phyloP scores from a whole-genome alignment of 2,797 vertebrate genomes.

The Lagodon rhomboides region DNA sequence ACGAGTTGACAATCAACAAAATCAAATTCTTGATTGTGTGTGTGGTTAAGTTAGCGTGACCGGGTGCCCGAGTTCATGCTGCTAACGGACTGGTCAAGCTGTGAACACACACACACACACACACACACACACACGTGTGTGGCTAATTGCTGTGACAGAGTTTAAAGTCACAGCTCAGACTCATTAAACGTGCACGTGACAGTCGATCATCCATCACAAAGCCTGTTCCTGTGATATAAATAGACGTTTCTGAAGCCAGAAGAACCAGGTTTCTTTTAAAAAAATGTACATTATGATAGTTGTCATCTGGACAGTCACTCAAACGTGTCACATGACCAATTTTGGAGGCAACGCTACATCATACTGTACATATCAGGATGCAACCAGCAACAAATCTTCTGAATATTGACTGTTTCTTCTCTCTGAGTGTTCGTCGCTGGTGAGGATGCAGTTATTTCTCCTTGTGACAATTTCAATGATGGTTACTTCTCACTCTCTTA shows the following conservation, averaged over 20 bases:
- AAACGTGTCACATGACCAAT: neutral
- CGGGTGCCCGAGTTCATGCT: neutral
- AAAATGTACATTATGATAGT: neutral
- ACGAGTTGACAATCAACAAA: constrained; percentile 40
- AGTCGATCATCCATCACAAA: constrained; percentile 29
- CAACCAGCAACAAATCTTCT: neutral
- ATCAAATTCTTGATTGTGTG: constrained; percentile 47
- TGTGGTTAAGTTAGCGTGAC: neutral
- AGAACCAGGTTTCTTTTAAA: constrained; percentile 7
- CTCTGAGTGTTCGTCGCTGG: too few relatives aligned
- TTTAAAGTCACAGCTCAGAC: constrained; percentile 43
- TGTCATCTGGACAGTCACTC: neutral
- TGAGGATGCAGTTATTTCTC: neutral
- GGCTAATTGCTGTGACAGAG: constrained; percentile 22
- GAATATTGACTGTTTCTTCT: neutral
- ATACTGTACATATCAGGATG: neutral
- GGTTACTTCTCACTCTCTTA: neutral
- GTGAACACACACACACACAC: constrained; percentile 6
- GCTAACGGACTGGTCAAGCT: neutral
- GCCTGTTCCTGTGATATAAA: constrained; percentile 23
- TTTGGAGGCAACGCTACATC: neutral
- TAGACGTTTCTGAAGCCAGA: constrained; percentile 13
- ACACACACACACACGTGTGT: neutral
- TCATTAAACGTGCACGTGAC: constrained; percentile 44
- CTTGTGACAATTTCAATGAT: neutral